These are phyloP conservation scores for Laticauda laticaudata DNA, from an alignment of 2,113 vertebrate genomes.

Conservation along the genomic window DNA sequence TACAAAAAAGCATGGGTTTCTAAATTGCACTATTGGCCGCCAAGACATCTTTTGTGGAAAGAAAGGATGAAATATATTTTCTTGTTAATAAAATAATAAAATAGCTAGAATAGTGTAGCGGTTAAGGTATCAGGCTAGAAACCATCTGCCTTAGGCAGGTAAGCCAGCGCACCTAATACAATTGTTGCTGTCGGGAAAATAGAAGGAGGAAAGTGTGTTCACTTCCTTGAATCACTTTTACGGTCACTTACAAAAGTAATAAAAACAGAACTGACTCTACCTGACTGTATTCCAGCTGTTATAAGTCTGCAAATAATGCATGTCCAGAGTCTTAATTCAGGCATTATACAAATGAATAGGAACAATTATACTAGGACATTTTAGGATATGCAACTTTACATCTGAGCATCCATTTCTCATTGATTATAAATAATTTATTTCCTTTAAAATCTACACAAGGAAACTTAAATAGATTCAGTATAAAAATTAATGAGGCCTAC, in stretches of 20 bases:
- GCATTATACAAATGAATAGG: neutral
- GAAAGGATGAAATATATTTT: neutral
- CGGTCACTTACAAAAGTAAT: neutral
- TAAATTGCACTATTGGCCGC: neutral
- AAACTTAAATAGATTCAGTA: conserved; percentile 4
- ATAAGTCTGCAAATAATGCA: neutral
- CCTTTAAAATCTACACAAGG: conserved; percentile 31
- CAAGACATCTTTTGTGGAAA: neutral
- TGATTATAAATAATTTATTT: conserved; percentile 19
- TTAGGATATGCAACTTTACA: neutral
- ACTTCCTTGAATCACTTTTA: neutral
- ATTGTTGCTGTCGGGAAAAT: neutral
- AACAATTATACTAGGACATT: neutral
- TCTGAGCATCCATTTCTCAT: conserved; percentile 30
- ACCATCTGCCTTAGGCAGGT: neutral
- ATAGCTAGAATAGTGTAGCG: neutral
- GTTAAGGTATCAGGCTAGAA: neutral
- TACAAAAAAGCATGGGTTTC: neutral
- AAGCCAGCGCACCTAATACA: neutral
- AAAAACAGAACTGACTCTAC: neutral
- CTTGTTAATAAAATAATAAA: neutral
- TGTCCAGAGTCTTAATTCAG: neutral
- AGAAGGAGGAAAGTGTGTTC: neutral
- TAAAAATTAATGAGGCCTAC: conserved; percentile 57
- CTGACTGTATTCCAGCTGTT: neutral